phyloP scores from a whole-genome alignment of 2,888 invertebrate species.

The Lathronympha strigana region DNA sequence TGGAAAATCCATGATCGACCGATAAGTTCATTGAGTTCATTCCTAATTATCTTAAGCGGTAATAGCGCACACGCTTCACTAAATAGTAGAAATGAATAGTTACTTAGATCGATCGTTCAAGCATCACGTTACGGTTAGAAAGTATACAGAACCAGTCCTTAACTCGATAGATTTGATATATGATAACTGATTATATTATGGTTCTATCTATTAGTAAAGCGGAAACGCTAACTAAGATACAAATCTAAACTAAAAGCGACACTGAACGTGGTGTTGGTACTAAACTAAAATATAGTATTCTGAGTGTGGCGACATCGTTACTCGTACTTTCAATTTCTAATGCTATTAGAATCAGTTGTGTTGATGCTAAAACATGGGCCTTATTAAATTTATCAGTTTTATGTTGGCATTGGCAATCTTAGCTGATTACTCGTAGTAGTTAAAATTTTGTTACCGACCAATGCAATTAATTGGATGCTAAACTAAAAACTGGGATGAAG shows the following conservation, averaged over 20 bases:
- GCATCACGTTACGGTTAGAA: constrained; percentile 1
- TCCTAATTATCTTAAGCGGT: too few species aligned
- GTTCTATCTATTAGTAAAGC: constrained; percentile 18
- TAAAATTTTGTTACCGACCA: too few species aligned
- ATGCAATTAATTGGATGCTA: too few species aligned
- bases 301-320: not conserved
- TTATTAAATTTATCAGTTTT: not conserved
- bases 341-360: not conserved
- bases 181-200: constrained; percentile 13
- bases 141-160: constrained; percentile 19
- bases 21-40: too few species aligned
- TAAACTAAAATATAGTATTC: not conserved
- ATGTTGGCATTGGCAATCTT: too few species aligned
- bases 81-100: not conserved
- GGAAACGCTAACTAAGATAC: constrained; percentile 20
- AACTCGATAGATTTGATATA: constrained; percentile 3
- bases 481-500: too few species aligned
- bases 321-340: constrained; percentile 23
- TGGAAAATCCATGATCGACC: too few species aligned
- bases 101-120: not conserved
- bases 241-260: constrained; percentile 21
- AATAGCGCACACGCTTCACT: not conserved
- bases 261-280: not conserved
- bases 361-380: not conserved
- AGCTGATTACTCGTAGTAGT: too few species aligned